phyloP scores from a whole-genome alignment of 2,113 vertebrate genomes.

The Pseudopodoces humilis region DNA sequence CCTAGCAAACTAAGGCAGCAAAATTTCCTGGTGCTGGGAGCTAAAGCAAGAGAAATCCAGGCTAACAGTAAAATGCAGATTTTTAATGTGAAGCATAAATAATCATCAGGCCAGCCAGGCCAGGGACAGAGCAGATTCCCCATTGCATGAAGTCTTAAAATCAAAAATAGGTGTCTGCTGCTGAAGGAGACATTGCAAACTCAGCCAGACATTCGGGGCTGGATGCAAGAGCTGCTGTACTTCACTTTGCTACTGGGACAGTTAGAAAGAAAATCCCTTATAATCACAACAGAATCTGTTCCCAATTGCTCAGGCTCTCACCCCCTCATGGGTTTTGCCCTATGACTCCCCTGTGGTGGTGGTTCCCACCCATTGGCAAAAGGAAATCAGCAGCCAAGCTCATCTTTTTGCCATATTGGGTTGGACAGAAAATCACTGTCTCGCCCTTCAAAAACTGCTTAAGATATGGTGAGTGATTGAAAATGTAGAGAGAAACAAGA shows the following conservation, averaged over 20 bases:
- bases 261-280: background rate
- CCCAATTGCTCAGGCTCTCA: background rate
- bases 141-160: background rate
- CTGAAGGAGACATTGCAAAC: background rate
- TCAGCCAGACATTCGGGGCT: background rate
- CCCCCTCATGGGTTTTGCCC: background rate
- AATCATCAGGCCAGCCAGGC: background rate
- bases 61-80: background rate
- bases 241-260: background rate
- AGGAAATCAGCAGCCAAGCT: background rate
- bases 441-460: background rate
- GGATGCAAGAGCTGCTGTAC: background rate
- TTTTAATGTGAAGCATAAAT: conserved; percentile 3
- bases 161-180: background rate
- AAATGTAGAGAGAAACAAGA: background rate
- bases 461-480: background rate
- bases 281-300: background rate
- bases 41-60: background rate
- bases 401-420: background rate
- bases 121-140: background rate
- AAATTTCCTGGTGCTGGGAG: conserved; percentile 20
- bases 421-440: background rate
- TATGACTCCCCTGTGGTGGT: background rate
- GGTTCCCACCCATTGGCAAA: background rate
- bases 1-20: conserved; percentile 44